Conservation (phyloP, 2,113 vertebrate species). For the Sinocyclocheilus anshuiensis region DNA sequence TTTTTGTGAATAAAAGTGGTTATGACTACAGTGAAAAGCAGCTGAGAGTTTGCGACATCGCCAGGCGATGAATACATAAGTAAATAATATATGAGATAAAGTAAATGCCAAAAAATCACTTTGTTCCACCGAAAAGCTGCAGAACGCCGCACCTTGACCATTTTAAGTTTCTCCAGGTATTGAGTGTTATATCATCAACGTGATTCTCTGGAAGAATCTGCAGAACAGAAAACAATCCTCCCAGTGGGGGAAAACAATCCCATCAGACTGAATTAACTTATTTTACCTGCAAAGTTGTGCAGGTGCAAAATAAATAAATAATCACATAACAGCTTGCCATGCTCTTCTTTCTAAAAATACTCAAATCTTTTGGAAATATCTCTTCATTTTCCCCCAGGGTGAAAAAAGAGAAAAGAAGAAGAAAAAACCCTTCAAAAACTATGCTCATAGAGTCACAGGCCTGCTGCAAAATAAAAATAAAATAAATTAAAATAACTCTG, state of each 20-base stretch:
- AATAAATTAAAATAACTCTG: not conserved
- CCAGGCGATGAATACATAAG: not conserved
- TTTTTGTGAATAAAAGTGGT: not conserved
- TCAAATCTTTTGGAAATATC: not conserved
- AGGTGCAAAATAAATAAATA: conserved; percentile 4
- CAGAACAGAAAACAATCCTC: conserved; percentile 1
- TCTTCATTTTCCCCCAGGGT: not conserved
- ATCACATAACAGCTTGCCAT: not conserved
- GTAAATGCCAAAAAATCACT: not conserved
- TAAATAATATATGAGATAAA: not conserved
- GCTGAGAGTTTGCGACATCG: not conserved
- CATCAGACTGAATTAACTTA: not conserved
- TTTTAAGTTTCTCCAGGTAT: not conserved
- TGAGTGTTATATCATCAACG: not conserved
- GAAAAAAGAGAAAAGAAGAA: not conserved
- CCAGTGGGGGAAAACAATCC: not conserved
- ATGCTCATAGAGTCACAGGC: not conserved
- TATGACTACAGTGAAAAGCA: not conserved
- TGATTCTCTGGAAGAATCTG: not conserved
- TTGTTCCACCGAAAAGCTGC: not conserved
- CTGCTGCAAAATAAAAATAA: not conserved
- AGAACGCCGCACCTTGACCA: not conserved
- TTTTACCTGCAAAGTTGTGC: not conserved
- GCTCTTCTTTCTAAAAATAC: not conserved
- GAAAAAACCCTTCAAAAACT: not conserved